A percentile compares a stretch with the other conserved stretches of the same genome.
Conservation (phyloP, 2,113 vertebrate genomes). For the Nansenia antarctica region DNA sequence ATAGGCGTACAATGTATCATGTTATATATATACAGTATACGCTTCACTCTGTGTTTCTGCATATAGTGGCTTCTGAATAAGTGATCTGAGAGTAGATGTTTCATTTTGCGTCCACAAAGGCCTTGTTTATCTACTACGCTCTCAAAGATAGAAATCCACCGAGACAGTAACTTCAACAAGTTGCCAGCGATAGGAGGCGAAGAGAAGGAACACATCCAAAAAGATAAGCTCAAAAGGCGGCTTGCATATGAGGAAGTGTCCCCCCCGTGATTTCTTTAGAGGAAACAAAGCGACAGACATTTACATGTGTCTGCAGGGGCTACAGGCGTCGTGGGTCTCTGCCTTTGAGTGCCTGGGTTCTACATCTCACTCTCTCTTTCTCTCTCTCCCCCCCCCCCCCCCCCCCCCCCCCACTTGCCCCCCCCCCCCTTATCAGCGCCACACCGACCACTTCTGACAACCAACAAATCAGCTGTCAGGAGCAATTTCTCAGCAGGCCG, state of each 20-base stretch:
- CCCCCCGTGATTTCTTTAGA: slow-evolving; percentile 41
- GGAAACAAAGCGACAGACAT: no score
- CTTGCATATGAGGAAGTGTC: slow-evolving; percentile 11
- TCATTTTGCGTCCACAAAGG: slow-evolving; percentile 4
- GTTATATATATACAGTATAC: background rate
- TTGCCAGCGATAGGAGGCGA: background rate
- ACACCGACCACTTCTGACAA: slow-evolving; percentile 61
- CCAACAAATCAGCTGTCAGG: slow-evolving; percentile 69
- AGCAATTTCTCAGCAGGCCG: slow-evolving; percentile 59
- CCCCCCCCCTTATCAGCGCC: slow-evolving; percentile 46
- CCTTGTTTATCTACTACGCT: background rate
- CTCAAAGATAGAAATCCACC: background rate
- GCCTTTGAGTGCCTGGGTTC: background rate
- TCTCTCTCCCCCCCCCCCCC: slow-evolving; percentile 11
- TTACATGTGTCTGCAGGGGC: slow-evolving; percentile 47
- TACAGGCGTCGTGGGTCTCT: slow-evolving; percentile 13
- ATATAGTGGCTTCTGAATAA: background rate
- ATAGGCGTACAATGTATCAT: background rate
- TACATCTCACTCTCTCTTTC: background rate
- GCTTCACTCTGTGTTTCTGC: background rate
- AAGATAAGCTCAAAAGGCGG: background rate
- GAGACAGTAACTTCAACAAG: slow-evolving; percentile 1
- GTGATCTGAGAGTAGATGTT: background rate
- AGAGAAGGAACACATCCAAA: background rate
- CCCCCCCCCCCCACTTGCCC: slow-evolving; percentile 28